These are phyloP conservation scores for Chionis minor DNA, from an alignment of 2,113 vertebrate genomes.

Conservation along the genomic window DNA sequence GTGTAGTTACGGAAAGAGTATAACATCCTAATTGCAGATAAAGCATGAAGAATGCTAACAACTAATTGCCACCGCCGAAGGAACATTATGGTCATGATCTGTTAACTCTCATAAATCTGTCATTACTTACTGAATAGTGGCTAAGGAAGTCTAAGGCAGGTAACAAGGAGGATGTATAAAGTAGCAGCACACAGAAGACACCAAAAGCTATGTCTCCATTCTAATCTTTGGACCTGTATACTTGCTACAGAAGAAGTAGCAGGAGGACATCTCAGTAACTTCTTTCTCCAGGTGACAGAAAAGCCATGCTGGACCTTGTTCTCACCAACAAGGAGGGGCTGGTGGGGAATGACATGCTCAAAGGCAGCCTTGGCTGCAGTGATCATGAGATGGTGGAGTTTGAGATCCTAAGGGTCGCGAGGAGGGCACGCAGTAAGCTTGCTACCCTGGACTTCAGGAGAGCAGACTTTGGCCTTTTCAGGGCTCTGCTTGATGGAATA, in stretches of 20 bases:
- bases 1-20: neutral
- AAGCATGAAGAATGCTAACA: neutral
- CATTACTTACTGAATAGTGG: neutral
- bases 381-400: too few relatives aligned
- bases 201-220: neutral
- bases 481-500: too few relatives aligned
- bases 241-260: neutral
- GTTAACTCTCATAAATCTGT: neutral
- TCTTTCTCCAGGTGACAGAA: too few relatives aligned
- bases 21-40: neutral
- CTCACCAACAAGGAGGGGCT: too few relatives aligned
- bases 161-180: neutral
- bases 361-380: too few relatives aligned
- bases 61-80: neutral
- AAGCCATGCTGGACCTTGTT: too few relatives aligned
- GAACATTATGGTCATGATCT: neutral
- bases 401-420: too few relatives aligned
- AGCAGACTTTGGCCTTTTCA: too few relatives aligned
- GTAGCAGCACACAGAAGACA: neutral
- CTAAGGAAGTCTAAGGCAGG: neutral
- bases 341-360: too few relatives aligned
- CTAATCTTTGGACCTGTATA: neutral
- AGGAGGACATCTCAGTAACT: neutral
- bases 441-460: too few relatives aligned
- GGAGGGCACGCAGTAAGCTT: too few relatives aligned